Conservation (phyloP, 2,113 vertebrate species). For the Mustelus asterias region DNA sequence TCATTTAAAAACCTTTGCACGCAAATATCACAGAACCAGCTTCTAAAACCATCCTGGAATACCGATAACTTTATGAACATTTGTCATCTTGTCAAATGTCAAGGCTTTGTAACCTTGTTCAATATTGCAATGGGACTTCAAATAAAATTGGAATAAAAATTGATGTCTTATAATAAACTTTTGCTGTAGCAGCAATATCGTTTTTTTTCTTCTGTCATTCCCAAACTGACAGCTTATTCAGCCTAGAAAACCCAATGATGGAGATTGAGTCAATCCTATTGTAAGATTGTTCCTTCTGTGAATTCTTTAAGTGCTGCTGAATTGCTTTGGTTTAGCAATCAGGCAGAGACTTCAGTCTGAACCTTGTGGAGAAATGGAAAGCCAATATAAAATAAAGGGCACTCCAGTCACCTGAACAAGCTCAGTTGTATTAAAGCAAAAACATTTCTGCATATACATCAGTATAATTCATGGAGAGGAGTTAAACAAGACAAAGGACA, state of each 20-base stretch:
- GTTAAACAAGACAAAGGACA: background rate
- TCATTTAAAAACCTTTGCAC: background rate
- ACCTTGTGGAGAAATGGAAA: background rate
- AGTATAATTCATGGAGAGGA: background rate
- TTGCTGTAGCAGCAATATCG: background rate
- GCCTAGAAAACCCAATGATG: background rate
- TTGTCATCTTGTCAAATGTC: background rate
- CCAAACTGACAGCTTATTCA: background rate
- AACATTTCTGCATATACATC: background rate
- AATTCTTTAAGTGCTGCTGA: background rate
- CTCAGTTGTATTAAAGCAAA: background rate
- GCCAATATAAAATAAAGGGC: background rate
- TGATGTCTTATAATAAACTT: background rate
- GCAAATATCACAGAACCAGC: background rate
- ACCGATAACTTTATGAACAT: background rate
- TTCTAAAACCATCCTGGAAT: background rate
- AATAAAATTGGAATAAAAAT: background rate
- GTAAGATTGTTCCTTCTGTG: background rate
- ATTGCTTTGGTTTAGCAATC: background rate
- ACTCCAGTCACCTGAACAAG: background rate
- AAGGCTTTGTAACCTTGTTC: background rate
- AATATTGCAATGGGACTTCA: background rate
- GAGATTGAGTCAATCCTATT: background rate
- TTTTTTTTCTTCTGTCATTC: background rate
- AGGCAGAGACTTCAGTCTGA: background rate